Evolutionary conservation across 2,113 vertebrate genomes (phyloP).

Genomic region (Rhinoderma darwinii): DNA sequence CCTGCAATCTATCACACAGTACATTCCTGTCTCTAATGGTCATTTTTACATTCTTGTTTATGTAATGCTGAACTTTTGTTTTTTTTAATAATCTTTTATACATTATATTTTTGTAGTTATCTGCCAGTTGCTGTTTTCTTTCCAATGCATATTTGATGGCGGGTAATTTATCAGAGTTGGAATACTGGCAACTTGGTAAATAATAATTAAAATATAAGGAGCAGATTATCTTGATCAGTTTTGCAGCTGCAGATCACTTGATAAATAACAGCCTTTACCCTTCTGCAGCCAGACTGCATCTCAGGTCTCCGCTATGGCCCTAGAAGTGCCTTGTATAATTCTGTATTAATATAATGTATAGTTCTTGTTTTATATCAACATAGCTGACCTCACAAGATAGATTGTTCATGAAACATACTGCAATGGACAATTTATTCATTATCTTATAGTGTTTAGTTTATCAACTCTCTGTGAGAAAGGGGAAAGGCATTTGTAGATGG

Average conservation of each 20-base stretch:
- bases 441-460: constrained; percentile 64
- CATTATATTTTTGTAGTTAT: not conserved
- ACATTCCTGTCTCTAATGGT: not conserved
- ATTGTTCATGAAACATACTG: not conserved
- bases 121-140: not conserved
- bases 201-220: not conserved
- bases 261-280: constrained; percentile 15
- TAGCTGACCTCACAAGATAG: constrained; percentile 11
- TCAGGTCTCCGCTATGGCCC: not conserved
- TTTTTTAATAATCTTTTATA: not conserved
- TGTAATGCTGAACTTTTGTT: constrained; percentile 22
- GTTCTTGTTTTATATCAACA: not conserved
- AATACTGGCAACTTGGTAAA: not conserved
- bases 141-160: not conserved
- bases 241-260: not conserved
- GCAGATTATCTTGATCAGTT: not conserved
- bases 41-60: constrained; percentile 12
- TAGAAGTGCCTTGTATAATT: constrained; percentile 39
- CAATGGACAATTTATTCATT: constrained; percentile 21
- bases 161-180: not conserved
- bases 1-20: constrained; percentile 26
- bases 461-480: not conserved
- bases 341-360: not conserved
- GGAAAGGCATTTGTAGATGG: constrained; percentile 9
- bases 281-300: not conserved